Percentiles rank a stretch among this genome's conserved stretches.
Evolutionary conservation across 2,888 invertebrate genomes (phyloP).

Genomic region (Stenoptilia bipunctidactyla): DNA sequence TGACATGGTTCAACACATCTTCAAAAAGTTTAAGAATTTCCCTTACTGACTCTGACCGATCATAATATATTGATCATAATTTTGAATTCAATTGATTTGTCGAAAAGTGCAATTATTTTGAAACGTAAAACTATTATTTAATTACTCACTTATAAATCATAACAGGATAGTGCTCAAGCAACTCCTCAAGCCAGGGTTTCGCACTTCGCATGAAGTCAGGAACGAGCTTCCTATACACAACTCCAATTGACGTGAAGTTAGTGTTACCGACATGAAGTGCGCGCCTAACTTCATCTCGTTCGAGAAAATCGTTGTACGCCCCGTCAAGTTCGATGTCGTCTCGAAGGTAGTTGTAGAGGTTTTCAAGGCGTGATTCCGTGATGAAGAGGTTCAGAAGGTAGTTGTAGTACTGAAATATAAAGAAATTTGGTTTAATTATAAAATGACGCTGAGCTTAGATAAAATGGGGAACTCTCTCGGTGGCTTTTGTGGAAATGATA

Average conservation of each 20-base stretch:
- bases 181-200: conserved; percentile 65
- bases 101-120: too few relatives aligned
- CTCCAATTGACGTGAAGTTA: conserved; percentile 59
- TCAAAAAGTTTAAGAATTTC: too few relatives aligned
- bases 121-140: too few relatives aligned
- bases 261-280: conserved; percentile 67
- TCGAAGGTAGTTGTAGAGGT: conserved; percentile 61
- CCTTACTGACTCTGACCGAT: too few relatives aligned
- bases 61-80: too few relatives aligned
- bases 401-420: conserved; percentile 22
- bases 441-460: neutral
- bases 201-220: conserved; percentile 71
- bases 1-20: too few relatives aligned
- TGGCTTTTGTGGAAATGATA: too few relatives aligned
- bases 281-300: conserved; percentile 48
- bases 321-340: conserved; percentile 49
- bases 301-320: conserved; percentile 50
- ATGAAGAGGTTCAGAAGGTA: conserved; percentile 54
- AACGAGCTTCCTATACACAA: conserved; percentile 60
- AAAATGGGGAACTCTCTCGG: too few relatives aligned
- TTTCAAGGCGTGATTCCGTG: conserved; percentile 47
- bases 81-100: too few relatives aligned
- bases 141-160: conserved; percentile 74
- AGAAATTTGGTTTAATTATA: neutral
- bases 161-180: conserved; percentile 67